Evolutionary conservation across 2,113 vertebrate genomes (phyloP).

Genomic region (Brachyhypopomus occidentalis): DNA sequence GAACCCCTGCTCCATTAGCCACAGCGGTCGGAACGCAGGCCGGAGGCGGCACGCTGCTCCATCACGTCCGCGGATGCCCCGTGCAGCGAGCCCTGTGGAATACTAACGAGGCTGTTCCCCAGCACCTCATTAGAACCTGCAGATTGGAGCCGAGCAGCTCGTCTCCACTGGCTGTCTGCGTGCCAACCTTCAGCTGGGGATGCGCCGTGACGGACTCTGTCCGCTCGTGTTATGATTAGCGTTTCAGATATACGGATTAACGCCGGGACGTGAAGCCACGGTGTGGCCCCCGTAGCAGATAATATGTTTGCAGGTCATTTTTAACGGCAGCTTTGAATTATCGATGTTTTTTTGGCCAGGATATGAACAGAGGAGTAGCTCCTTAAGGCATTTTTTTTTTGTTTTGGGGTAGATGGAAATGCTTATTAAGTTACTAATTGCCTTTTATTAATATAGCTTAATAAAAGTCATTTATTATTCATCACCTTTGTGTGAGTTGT

Average conservation of each 20-base stretch:
- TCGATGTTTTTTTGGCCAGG: not conserved
- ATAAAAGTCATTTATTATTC: conserved; percentile 2
- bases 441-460: conserved; percentile 4
- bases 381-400: not conserved
- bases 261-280: not conserved
- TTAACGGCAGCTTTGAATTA: not conserved
- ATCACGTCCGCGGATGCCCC: conserved; percentile 44
- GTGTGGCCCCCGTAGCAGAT: not conserved
- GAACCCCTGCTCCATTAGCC: conserved; percentile 14
- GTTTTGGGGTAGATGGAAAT: not conserved
- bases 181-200: not conserved
- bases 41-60: conserved; percentile 11
- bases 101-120: conserved; percentile 48
- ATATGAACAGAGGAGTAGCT: not conserved
- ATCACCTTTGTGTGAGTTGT: not conserved
- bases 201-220: conserved; percentile 10
- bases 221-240: conserved; percentile 24
- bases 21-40: conserved; percentile 13
- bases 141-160: conserved; percentile 32
- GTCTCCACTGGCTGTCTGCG: conserved; percentile 24
- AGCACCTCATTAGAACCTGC: conserved; percentile 50
- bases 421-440: not conserved
- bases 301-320: not conserved
- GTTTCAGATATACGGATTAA: not conserved
- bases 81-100: conserved; percentile 35